Conservation (phyloP, 2,888 invertebrate genomes). For the Archaeoteleia sp. region DNA sequence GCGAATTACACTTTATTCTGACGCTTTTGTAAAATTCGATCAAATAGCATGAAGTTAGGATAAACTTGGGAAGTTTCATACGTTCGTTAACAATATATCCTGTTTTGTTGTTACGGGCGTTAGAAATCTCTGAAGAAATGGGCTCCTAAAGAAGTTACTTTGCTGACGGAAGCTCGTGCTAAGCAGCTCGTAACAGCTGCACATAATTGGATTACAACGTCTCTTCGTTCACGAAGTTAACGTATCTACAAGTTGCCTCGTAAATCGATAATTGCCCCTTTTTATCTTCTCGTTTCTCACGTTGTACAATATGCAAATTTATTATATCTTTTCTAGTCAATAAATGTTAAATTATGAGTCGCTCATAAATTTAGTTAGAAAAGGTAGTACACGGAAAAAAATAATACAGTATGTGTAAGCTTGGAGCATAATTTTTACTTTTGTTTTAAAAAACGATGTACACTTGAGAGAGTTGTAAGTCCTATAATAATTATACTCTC, state of each 20-base stretch:
- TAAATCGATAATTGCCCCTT: slow-evolving; percentile 25
- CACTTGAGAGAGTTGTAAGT: no score
- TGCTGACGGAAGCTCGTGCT: slow-evolving; percentile 10
- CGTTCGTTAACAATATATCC: slow-evolving; percentile 10
- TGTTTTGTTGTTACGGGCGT: slow-evolving; percentile 1
- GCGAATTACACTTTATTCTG: no score
- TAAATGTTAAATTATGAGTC: no score
- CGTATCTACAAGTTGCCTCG: slow-evolving; percentile 21
- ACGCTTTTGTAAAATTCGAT: no score
- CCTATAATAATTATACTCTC: no score
- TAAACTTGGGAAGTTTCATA: neutral
- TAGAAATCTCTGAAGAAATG: slow-evolving; percentile 18
- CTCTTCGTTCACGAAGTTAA: slow-evolving; percentile 13
- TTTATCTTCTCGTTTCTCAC: slow-evolving; percentile 9
- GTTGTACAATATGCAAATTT: neutral
- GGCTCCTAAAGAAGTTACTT: slow-evolving; percentile 15
- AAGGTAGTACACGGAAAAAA: no score
- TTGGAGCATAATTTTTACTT: no score
- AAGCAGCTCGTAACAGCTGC: slow-evolving; percentile 34
- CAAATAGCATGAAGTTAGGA: no score
- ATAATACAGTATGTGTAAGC: no score
- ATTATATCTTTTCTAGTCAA: no score
- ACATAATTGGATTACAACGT: slow-evolving; percentile 32
- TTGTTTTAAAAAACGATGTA: no score
- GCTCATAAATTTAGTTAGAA: no score